Base-by-base conservation (phyloP, 2,888 invertebrate species). In the Tricholauxania praeusta region DNA sequence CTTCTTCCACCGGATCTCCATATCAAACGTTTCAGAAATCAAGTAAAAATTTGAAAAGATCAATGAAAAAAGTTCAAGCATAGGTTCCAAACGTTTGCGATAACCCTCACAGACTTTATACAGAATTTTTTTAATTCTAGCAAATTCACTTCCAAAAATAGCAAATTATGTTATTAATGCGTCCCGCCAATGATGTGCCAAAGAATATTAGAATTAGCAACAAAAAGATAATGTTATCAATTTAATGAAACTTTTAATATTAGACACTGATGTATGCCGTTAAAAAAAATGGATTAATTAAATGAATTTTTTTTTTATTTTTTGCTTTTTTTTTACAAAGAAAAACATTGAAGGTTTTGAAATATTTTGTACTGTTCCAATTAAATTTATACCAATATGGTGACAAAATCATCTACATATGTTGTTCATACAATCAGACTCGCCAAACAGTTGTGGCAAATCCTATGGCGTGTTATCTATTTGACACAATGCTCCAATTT, bases 61-160 rank as follows among this genome's bases (percentile, higher is more conserved):
- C 76, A 76, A 74, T 76, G 74, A 52, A 72, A 72, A 73, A 72
- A 73, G 76, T 71, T 76, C 76, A 74, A 68, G 28, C 52, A 39
- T 47, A 14, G 19, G 48, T 59, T 70, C 62, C 19, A 19, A 28
- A 28, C 59, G 15, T 55, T 48, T 17, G 72, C 8, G 39, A 39
- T 39, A 39, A 39, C 39, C 39, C 39, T 7, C 10, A 39, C 1
- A 10, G 39, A 39, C 39, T 39, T 10, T 39, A 39, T 39, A 39
- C 39, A 39, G 39, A 39, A 39, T 10, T 39, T 10, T 10, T 39
- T 39, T 39, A 32, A 32, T 53, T 19, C 22, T 47, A 67, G 14
- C 32, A 47, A 59, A 71, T 65, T 65, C 53, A 49, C 14, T 72
- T 28, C 67, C 67, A 66, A 71, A 71, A 74, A 71, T 74, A 71